Conservation (phyloP, 2,797 vertebrate genomes). For the Anguilla anguilla region DNA sequence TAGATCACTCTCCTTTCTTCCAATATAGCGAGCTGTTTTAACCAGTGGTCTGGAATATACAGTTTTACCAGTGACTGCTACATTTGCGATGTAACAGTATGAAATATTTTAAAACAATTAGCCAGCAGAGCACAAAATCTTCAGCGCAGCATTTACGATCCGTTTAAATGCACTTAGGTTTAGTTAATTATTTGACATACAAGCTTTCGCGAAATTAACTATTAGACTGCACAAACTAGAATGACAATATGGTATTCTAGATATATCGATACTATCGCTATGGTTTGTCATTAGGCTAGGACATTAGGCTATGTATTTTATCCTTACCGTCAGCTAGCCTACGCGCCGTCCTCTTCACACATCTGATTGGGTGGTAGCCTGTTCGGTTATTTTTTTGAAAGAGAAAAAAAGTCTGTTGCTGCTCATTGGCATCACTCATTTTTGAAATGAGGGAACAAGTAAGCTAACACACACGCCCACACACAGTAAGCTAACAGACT, state of each 20-base stretch:
- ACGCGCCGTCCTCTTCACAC: conserved; percentile 16
- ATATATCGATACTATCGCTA: not conserved
- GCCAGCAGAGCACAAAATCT: not conserved
- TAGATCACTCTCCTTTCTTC: conserved; percentile 9
- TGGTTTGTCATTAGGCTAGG: conserved; percentile 17
- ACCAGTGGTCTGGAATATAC: not conserved
- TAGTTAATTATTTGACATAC: not conserved
- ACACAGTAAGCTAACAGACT: conserved; percentile 51
- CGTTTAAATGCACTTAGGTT: not conserved
- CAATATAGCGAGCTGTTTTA: not conserved
- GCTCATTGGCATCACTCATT: conserved; percentile 59
- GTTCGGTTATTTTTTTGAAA: conserved; percentile 42
- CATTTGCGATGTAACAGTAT: not conserved
- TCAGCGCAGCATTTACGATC: not conserved
- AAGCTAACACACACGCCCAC: conserved; percentile 49
- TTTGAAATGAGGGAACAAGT: conserved; percentile 57
- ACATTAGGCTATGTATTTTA: conserved; percentile 2
- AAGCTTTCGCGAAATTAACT: conserved; percentile 9
- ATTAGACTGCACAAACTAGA: not conserved
- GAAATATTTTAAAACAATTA: not conserved
- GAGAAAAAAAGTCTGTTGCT: conserved; percentile 37
- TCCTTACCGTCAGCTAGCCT: conserved; percentile 6
- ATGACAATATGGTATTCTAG: not conserved
- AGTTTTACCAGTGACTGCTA: not conserved
- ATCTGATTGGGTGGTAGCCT: conserved; percentile 40